These are phyloP conservation scores for Eutolmus rufibarbis DNA, from an alignment of 2,888 invertebrate genomes.

Conservation along the genomic window DNA sequence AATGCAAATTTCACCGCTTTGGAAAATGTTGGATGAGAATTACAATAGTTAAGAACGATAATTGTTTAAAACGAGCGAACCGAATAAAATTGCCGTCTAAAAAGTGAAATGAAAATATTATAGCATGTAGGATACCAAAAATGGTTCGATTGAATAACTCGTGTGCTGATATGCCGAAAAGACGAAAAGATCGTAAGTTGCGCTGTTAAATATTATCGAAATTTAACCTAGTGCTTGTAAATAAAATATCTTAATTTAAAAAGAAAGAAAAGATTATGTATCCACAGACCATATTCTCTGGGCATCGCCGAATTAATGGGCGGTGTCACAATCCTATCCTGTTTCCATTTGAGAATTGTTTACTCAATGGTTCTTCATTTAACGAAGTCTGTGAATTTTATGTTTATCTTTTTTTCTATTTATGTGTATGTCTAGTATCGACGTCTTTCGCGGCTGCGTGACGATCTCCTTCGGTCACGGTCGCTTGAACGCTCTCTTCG, in stretches of 20 bases:
- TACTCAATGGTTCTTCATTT: neutral
- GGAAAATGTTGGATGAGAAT: constrained; percentile 4
- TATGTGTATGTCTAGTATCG: constrained; percentile 55
- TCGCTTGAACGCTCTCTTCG: constrained; percentile 50
- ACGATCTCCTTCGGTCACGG: constrained; percentile 53
- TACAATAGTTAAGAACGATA: neutral
- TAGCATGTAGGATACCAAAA: neutral
- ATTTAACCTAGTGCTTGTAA: constrained; percentile 34
- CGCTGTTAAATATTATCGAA: constrained; percentile 25
- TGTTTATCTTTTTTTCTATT: constrained; percentile 4
- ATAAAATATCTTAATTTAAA: constrained; percentile 36
- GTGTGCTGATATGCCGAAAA: constrained; percentile 29
- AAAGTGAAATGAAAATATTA: neutral
- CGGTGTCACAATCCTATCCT: constrained; percentile 20
- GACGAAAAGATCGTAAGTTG: constrained; percentile 12
- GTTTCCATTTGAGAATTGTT: neutral
- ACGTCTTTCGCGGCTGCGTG: constrained; percentile 59
- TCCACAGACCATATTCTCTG: constrained; percentile 47
- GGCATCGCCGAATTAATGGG: constrained; percentile 29
- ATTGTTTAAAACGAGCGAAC: neutral
- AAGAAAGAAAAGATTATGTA: constrained; percentile 39
- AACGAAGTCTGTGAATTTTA: constrained; percentile 15
- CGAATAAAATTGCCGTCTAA: neutral
- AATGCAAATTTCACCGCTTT: neutral
- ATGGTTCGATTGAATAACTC: neutral